Base-by-base conservation (phyloP, 2,113 vertebrate species). In the Caloenas nicobarica region DNA sequence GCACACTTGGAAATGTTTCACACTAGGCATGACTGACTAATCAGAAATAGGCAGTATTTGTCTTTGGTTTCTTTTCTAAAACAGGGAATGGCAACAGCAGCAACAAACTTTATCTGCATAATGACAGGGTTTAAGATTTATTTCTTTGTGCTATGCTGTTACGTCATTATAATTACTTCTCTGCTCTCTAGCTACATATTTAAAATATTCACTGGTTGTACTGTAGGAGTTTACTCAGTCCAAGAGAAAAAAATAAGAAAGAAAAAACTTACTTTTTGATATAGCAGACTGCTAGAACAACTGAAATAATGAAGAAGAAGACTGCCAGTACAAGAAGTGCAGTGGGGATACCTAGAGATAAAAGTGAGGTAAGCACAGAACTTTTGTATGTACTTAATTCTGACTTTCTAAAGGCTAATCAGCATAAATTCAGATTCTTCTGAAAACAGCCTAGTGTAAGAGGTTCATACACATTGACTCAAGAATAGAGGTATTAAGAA, bases 261-360 rank as follows among this genome's bases (percentile, higher is more conserved):
- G 5, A 46, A 36, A 7, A n/a, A n/a, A 64, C 98, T 98, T 89
- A 99, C 99, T 96, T 96, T 98, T 97, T 99, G 69, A 98, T 31
- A 65, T 98, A 99, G 88, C 97, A 98, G 76, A 98, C 28, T 26
- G 97, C 97, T 38, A 98, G 97, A 51, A 97, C 89, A 76, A 98
- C 95, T 21, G 98, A 92, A 22, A 98, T 96, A 34, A 98, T 70
- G 57, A 99, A 97, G 72, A 97, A 98, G 87, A 97, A 90, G 65
- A 98, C 84, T 2, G 98, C 98, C 22, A 98, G 95, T 60, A 99
- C 98, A 40, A 99, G 96, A 73, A 99, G 96, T n/a, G 95, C 86
- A 2, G 95, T 98, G 40, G 97, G 98, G 87, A 98, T 87, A 65
- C 96, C 98, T 99, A 93, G 40, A 94, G 85, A 91, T n/a, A 91